These are phyloP conservation scores for Drosophila mulleri DNA, from an alignment of 2,888 invertebrate genomes.

Conservation along the genomic window DNA sequence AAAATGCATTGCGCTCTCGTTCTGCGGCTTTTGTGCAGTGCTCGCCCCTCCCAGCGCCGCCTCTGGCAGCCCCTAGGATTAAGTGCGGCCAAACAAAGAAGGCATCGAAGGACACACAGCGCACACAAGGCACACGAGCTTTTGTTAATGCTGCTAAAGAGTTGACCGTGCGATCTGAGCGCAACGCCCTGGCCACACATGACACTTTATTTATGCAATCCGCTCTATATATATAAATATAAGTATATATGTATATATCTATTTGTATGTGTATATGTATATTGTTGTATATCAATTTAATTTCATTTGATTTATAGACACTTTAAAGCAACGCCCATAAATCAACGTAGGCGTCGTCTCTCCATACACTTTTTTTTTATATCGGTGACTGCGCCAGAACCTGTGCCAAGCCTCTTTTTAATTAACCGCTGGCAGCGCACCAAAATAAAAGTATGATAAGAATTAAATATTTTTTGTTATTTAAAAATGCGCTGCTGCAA, in stretches of 20 bases:
- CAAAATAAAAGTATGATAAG: conserved; percentile 19
- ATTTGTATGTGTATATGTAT: neutral
- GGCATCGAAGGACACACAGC: conserved; percentile 55
- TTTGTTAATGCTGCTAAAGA: conserved; percentile 81
- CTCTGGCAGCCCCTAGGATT: conserved; percentile 51
- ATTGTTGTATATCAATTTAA: conserved; percentile 36
- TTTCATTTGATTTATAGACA: conserved; percentile 70
- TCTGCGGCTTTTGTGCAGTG: conserved; percentile 40
- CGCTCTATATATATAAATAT: neutral
- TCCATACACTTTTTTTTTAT: neutral
- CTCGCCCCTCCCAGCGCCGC: neutral
- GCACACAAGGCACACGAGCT: conserved; percentile 45
- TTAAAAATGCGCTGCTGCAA: conserved; percentile 28
- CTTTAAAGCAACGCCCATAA: conserved; percentile 65
- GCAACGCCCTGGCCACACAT: conserved; percentile 12
- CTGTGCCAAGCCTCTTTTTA: conserved; percentile 58
- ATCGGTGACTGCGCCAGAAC: conserved; percentile 22
- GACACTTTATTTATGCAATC: conserved; percentile 45
- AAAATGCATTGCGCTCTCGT: conserved; percentile 65
- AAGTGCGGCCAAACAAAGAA: conserved; percentile 76
- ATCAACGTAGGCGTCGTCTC: conserved; percentile 65
- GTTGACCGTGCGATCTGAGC: conserved; percentile 55
- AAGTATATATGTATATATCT: neutral
- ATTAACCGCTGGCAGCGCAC: conserved; percentile 36
- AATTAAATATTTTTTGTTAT: conserved; percentile 39